These are phyloP conservation scores for Chunga burmeisteri DNA, from an alignment of 2,113 vertebrate genomes.

Conservation along the genomic window DNA sequence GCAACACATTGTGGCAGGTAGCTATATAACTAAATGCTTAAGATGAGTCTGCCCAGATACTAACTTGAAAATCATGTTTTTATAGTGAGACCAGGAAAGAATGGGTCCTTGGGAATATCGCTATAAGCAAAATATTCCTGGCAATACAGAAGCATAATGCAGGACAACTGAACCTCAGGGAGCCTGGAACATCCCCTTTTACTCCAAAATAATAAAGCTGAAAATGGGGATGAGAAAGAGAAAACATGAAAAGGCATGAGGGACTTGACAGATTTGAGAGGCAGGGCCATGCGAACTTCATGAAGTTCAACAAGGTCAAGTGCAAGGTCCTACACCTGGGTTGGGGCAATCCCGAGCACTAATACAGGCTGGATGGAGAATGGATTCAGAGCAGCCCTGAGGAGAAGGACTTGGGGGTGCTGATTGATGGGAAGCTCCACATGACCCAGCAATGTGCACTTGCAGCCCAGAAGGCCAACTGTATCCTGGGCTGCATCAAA, in stretches of 20 bases:
- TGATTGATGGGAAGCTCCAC: too few species aligned
- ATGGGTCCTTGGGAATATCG: accelerated
- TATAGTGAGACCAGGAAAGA: background rate
- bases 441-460: too few species aligned
- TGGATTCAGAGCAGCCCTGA: too few species aligned
- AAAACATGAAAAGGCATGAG: background rate
- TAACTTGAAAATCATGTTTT: background rate
- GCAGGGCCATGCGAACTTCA: too few species aligned
- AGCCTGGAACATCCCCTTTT: background rate
- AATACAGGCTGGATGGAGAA: too few species aligned
- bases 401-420: too few species aligned
- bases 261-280: too few species aligned
- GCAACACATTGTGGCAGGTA: background rate
- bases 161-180: background rate
- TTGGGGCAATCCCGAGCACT: too few species aligned
- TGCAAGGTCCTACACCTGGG: too few species aligned
- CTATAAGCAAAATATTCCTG: background rate
- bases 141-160: accelerated
- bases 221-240: background rate
- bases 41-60: background rate
- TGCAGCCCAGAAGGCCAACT: too few species aligned
- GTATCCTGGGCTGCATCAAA: too few species aligned
- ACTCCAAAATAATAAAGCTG: background rate
- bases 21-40: background rate
- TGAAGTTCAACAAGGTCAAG: too few species aligned